Conservation (phyloP, 2,113 vertebrate genomes). For the Nothobranchius kuhntae region DNA sequence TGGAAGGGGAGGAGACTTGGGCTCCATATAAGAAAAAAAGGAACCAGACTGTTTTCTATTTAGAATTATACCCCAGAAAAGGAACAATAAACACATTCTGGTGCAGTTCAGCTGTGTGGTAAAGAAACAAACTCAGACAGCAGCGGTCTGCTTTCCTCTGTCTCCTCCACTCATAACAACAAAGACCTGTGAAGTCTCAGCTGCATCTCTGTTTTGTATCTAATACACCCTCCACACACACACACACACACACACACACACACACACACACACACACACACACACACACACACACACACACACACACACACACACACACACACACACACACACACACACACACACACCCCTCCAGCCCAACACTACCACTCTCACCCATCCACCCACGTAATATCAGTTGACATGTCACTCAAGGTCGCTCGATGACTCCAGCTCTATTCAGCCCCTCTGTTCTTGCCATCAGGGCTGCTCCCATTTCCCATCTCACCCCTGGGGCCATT, state of each 20-base stretch:
- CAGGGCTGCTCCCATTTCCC: conserved; percentile 74
- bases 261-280: too few relatives aligned
- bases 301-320: too few relatives aligned
- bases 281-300: too few relatives aligned
- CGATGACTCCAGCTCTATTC: conserved; percentile 69
- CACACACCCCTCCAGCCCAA: not conserved
- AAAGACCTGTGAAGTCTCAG: conserved; percentile 31
- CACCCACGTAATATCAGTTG: conserved; percentile 78
- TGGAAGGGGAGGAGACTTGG: too few relatives aligned
- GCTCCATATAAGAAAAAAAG: not conserved
- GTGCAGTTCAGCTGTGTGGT: not conserved
- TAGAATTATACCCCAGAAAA: conserved; percentile 2
- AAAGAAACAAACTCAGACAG: conserved; percentile 21
- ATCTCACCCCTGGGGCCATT: conserved; percentile 65
- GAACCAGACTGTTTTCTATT: conserved; percentile 16
- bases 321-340: too few relatives aligned
- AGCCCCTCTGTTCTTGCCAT: conserved; percentile 71
- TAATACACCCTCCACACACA: not conserved
- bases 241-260: too few relatives aligned
- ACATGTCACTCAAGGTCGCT: conserved; percentile 80
- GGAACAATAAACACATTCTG: conserved; percentile 10
- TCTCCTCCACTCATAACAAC: conserved; percentile 20
- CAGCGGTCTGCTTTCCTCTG: conserved; percentile 3
- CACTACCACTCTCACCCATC: conserved; percentile 56
- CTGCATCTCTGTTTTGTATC: conserved; percentile 30